These are phyloP conservation scores for Plebejus melissa DNA, from an alignment of 2,888 invertebrate species.

Conservation along the genomic window DNA sequence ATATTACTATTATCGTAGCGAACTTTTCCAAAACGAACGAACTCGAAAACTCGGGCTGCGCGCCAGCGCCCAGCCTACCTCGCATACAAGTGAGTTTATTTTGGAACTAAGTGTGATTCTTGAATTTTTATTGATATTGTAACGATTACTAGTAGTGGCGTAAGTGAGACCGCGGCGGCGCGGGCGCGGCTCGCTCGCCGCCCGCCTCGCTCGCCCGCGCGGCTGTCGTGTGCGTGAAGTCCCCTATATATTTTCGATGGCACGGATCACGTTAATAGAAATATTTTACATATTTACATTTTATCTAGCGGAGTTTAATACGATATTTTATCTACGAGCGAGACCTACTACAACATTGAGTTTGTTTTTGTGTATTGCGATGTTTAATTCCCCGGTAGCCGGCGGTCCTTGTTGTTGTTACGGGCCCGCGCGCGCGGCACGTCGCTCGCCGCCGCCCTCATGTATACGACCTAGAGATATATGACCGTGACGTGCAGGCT, in stretches of 20 bases:
- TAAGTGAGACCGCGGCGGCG: slow-evolving; percentile 58
- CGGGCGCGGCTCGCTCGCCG: slow-evolving; percentile 31
- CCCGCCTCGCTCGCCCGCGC: slow-evolving; percentile 41
- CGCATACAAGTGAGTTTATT: slow-evolving; percentile 87
- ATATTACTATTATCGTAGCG: slow-evolving; percentile 78
- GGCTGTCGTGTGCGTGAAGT: slow-evolving; percentile 73
- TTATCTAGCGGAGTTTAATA: slow-evolving; percentile 78
- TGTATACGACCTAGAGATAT: slow-evolving; percentile 31
- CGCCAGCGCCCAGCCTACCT: slow-evolving; percentile 82
- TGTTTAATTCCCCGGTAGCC: slow-evolving; percentile 77
- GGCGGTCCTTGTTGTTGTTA: slow-evolving; percentile 75
- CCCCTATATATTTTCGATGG: slow-evolving; percentile 76
- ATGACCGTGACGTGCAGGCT: background rate
- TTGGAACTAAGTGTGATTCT: slow-evolving; percentile 88
- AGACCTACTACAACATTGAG: slow-evolving; percentile 79
- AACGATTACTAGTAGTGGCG: slow-evolving; percentile 78
- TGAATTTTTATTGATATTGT: slow-evolving; percentile 81
- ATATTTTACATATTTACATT: slow-evolving; percentile 79
- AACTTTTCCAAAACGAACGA: slow-evolving; percentile 81
- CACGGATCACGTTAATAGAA: slow-evolving; percentile 76
- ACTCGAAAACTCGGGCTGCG: slow-evolving; percentile 80
- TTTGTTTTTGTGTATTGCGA: slow-evolving; percentile 76
- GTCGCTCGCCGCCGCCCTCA: slow-evolving; percentile 41
- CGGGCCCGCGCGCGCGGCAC: slow-evolving; percentile 45
- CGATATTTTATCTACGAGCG: slow-evolving; percentile 78